Evolutionary conservation across 1,140 invertebrate genomes (phyloP).

Genomic region (Ditylenchus dipsaci): DNA sequence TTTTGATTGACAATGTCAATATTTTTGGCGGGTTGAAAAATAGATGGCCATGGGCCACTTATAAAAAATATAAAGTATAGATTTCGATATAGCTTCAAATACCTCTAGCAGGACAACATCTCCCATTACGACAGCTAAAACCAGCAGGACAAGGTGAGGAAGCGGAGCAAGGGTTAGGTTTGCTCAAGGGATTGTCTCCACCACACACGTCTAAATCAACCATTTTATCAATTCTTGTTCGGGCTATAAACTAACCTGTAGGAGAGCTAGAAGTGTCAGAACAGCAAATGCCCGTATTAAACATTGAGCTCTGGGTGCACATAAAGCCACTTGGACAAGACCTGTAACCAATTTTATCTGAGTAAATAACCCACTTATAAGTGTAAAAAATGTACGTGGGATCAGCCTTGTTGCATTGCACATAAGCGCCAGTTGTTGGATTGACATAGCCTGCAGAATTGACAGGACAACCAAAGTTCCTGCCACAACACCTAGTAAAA

Average conservation of each 20-base stretch:
- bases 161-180: slow-evolving; percentile 51
- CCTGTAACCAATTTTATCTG: slow-evolving; percentile 18
- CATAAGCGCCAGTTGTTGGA: slow-evolving; percentile 45
- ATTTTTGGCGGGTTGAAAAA: no score
- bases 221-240: background rate
- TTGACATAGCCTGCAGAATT: slow-evolving; percentile 56
- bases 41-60: no score
- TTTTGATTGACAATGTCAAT: no score
- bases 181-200: slow-evolving; percentile 44
- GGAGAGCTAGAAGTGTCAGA: slow-evolving; percentile 43
- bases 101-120: slow-evolving; percentile 53
- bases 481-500: slow-evolving; percentile 53
- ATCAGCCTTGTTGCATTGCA: slow-evolving; percentile 51
- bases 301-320: slow-evolving; percentile 41
- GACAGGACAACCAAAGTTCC: slow-evolving; percentile 54
- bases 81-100: background rate
- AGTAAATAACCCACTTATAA: slow-evolving; percentile 15
- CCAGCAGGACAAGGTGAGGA: slow-evolving; percentile 49
- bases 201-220: slow-evolving; percentile 41
- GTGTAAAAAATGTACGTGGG: slow-evolving; percentile 22
- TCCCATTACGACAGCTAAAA: slow-evolving; percentile 47
- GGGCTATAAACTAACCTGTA: slow-evolving; percentile 19
- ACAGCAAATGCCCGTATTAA: slow-evolving; percentile 43
- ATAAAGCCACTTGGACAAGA: slow-evolving; percentile 45
- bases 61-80: no score